Evolutionary conservation across 2,113 vertebrate genomes (phyloP), one percentile per base, ranked within the genome.

Genomic region (Proterorhinus semilunaris): DNA sequence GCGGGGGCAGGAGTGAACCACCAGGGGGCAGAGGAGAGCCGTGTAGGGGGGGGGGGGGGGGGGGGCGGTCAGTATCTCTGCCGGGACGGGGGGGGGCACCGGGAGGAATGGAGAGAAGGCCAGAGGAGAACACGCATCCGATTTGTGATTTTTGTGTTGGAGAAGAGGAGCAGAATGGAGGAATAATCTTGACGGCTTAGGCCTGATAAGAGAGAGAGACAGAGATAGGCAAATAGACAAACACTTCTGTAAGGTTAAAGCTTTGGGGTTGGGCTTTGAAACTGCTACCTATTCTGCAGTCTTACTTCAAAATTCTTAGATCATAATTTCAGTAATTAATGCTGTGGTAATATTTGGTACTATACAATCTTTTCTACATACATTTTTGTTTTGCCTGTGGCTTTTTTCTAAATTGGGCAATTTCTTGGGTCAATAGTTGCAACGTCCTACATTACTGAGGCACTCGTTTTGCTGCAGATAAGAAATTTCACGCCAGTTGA

Each of bases 161-260:
- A 87, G 83, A 84, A 88, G 91, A 79, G 89, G 87, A 90, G 87
- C 91, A 86, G 87, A 86, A 85, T 91, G 90, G 87, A 91, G 89
- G 88, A 86, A 91, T 90, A 91, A 84, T 92, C 91, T 92, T 84
- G 93, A 95, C 93, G 91, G 89, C 82, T 95, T 95, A 96, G 92
- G 95, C 95, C 95, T 96, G 93, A 94, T 92, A 89, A 93, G 84
- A 90, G 81, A 91, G 72, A 89, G 67, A 91, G 64, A 87, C 67
- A 86, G 55, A 58, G 55, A 90, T 79, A 91, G 65, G 84, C 70
- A 87, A 48, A 86, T 52, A 88, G 53, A 90, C 71, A 94, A 79
- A 93, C 21, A 80, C 80, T 58, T 36, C 27, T 17, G 71, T 79
- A 68, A 91, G 79, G 87, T 78, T 74, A 68, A 59, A 68, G 72